Percentiles rank a stretch among this genome's conserved stretches.
Evolutionary conservation across 2,113 vertebrate species (phyloP).

Genomic region (Labrus mixtus): DNA sequence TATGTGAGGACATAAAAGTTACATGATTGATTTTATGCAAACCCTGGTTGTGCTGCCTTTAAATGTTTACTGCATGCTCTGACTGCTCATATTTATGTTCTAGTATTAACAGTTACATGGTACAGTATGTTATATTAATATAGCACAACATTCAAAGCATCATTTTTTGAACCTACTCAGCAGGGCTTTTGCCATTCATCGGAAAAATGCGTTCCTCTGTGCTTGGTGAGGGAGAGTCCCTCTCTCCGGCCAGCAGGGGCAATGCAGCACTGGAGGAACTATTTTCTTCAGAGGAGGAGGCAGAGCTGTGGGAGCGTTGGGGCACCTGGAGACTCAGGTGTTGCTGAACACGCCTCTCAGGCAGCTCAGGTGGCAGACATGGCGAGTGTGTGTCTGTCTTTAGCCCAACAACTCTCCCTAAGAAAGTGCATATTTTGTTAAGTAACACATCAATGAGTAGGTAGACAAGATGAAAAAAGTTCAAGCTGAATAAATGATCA

Average conservation of each 20-base stretch:
- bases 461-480: neutral
- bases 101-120: neutral
- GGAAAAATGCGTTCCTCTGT: constrained; percentile 84
- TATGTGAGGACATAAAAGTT: neutral
- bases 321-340: constrained; percentile 94
- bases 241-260: constrained; percentile 92
- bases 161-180: constrained; percentile 82
- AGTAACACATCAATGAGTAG: neutral
- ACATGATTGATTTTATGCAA: too few species aligned
- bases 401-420: constrained; percentile 83
- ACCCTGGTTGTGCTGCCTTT: neutral
- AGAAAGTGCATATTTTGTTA: neutral
- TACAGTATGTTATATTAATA: neutral
- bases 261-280: constrained; percentile 94
- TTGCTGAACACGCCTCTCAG: constrained; percentile 89
- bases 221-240: constrained; percentile 90
- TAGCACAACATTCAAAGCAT: neutral
- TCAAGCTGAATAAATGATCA: neutral
- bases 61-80: neutral
- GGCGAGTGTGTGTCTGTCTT: constrained; percentile 88
- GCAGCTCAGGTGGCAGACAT: constrained; percentile 82
- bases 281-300: constrained; percentile 94
- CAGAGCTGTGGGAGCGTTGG: constrained; percentile 91
- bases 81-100: neutral
- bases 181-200: constrained; percentile 84